Percentiles rank a stretch among this genome's conserved stretches.
Conservation (phyloP, 2,888 invertebrate genomes). For the Tanytarsus gracilentus region DNA sequence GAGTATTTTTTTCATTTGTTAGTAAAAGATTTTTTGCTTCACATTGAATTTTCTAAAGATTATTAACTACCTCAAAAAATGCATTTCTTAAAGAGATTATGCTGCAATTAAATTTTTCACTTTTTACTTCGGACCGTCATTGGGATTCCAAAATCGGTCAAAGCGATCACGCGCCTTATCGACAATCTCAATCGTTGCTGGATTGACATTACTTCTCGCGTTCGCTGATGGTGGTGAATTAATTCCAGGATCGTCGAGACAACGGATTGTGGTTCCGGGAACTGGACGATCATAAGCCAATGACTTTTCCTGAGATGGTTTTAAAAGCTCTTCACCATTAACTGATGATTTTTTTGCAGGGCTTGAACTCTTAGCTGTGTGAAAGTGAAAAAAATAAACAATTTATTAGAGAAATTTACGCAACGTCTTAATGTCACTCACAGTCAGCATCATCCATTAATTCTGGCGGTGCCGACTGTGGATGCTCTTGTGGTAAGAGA, state of each 20-base stretch:
- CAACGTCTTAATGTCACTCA: slow-evolving; percentile 40
- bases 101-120: background rate
- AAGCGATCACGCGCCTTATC: slow-evolving; percentile 65
- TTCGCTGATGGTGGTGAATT: slow-evolving; percentile 30
- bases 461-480: slow-evolving; percentile 59
- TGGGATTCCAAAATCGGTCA: slow-evolving; percentile 63
- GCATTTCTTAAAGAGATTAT: background rate
- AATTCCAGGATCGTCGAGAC: slow-evolving; percentile 48
- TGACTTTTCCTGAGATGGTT: slow-evolving; percentile 22
- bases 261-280: slow-evolving; percentile 46
- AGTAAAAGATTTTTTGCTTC: no score
- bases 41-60: no score
- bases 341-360: background rate
- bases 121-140: slow-evolving; percentile 11
- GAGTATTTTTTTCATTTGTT: no score
- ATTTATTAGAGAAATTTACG: background rate
- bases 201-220: slow-evolving; percentile 5
- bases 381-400: background rate
- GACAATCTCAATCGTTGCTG: slow-evolving; percentile 5
- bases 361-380: slow-evolving; percentile 2
- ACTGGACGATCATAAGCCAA: slow-evolving; percentile 40
- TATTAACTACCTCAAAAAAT: slow-evolving; percentile 4
- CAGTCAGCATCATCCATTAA: slow-evolving; percentile 52
- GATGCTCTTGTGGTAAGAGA: slow-evolving; percentile 33
- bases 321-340: background rate